phyloP scores from a whole-genome alignment of 1,140 invertebrate genomes.

The Leguminivora glycinivorella region DNA sequence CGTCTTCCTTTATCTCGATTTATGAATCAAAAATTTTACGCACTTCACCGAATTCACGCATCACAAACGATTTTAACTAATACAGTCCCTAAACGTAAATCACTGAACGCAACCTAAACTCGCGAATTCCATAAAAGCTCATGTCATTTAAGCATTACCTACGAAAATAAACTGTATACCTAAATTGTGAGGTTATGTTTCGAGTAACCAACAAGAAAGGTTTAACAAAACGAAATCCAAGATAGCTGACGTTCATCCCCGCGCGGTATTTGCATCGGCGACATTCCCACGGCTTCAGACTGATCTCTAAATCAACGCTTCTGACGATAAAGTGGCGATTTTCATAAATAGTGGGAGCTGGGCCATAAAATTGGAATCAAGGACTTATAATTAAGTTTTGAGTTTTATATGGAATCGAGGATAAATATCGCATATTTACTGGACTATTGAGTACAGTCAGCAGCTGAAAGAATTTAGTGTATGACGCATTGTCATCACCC shows the following conservation, averaged over 20 bases:
- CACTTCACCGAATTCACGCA: constrained; percentile 2
- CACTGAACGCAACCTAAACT: neutral
- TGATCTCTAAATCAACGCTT: constrained; percentile 7
- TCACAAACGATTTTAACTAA: neutral
- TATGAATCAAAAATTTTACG: constrained; percentile 4
- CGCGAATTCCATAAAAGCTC: neutral
- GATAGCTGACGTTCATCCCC: neutral
- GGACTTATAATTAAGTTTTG: too few species aligned
- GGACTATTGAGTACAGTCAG: too few species aligned
- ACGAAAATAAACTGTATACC: neutral
- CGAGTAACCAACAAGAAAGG: neutral
- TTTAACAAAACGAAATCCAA: neutral
- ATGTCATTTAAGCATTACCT: neutral
- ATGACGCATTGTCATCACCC: too few species aligned
- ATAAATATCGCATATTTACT: too few species aligned
- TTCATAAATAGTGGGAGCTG: too few species aligned
- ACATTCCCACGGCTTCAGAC: neutral
- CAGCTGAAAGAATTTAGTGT: too few species aligned
- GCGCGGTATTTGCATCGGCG: constrained; percentile 4
- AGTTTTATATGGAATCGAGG: too few species aligned
- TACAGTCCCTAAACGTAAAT: neutral
- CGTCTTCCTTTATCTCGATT: neutral
- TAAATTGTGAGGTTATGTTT: neutral
- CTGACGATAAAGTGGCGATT: neutral
- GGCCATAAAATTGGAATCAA: too few species aligned